A percentile compares a stretch with the other conserved stretches of the same genome.
These are phyloP conservation scores for Hephaestus fuliginosus DNA, from an alignment of 2,797 vertebrate species.

Conservation along the genomic window DNA sequence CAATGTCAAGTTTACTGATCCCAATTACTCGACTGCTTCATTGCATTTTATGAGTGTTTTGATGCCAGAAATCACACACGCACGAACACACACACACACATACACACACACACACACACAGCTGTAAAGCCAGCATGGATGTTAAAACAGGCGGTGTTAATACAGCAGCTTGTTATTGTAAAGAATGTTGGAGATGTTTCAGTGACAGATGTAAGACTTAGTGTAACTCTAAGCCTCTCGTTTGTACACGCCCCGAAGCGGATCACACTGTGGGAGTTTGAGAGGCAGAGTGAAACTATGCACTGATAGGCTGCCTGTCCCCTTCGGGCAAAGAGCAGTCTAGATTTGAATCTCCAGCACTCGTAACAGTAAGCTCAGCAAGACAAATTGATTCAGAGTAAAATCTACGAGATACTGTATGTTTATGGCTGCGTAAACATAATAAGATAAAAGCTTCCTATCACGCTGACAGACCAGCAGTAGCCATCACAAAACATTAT, in stretches of 20 bases:
- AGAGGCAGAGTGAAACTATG: slow-evolving; percentile 75
- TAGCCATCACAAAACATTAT: slow-evolving; percentile 27
- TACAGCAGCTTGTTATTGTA: slow-evolving; percentile 65
- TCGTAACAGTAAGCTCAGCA: slow-evolving; percentile 52
- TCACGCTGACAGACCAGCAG: slow-evolving; percentile 45
- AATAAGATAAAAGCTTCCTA: slow-evolving; percentile 52
- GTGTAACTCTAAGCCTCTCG: slow-evolving; percentile 77
- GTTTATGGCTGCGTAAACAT: slow-evolving; percentile 60
- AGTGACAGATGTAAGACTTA: slow-evolving; percentile 79
- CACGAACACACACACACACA: slow-evolving; percentile 11
- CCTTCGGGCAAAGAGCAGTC: slow-evolving; percentile 64
- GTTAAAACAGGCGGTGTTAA: slow-evolving; percentile 44
- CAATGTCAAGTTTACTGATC: slow-evolving; percentile 21
- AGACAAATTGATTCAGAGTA: slow-evolving; percentile 67
- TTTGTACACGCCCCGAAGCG: slow-evolving; percentile 72
- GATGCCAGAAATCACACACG: slow-evolving; percentile 18
- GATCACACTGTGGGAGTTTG: slow-evolving; percentile 70
- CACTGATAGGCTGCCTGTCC: slow-evolving; percentile 67
- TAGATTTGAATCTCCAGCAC: slow-evolving; percentile 59
- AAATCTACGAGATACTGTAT: slow-evolving; percentile 55
- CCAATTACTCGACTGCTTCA: not conserved
- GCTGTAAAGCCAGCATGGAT: slow-evolving; percentile 37
- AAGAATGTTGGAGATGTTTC: slow-evolving; percentile 71
- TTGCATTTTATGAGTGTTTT: slow-evolving; percentile 20
- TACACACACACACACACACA: slow-evolving; percentile 16